These are phyloP conservation scores for Callipepla squamata DNA, from an alignment of 2,113 vertebrate genomes.

Conservation along the genomic window DNA sequence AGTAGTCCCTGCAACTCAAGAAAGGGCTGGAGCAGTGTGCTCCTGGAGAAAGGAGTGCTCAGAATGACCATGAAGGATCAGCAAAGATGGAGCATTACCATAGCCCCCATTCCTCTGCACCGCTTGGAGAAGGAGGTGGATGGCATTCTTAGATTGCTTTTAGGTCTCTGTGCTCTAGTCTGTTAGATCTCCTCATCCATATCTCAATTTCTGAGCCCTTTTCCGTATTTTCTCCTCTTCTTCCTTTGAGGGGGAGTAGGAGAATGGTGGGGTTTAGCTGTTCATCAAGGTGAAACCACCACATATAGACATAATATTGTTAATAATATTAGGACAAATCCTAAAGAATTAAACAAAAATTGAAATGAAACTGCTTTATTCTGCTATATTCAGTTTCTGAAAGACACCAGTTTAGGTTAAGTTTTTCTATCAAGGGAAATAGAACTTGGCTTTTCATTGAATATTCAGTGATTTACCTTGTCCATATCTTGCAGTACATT, in stretches of 20 bases:
- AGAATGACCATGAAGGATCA: neutral
- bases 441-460: neutral
- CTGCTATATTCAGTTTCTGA: neutral
- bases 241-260: neutral
- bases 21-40: neutral
- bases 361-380: neutral
- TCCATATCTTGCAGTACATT: neutral
- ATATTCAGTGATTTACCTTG: neutral
- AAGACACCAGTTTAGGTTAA: neutral
- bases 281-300: neutral
- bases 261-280: neutral
- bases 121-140: neutral
- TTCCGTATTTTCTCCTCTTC: neutral
- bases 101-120: too few species aligned
- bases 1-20: neutral
- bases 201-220: neutral
- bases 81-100: neutral
- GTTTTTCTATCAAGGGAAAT: neutral
- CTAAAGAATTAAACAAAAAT: constrained; percentile 40
- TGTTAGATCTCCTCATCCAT: neutral
- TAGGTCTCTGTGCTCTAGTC: neutral
- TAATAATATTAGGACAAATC: too few species aligned
- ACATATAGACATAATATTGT: neutral
- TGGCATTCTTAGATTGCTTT: neutral
- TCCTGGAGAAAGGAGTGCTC: neutral